Base-by-base conservation (phyloP, 2,888 invertebrate genomes). In the Dynastes grantii region DNA sequence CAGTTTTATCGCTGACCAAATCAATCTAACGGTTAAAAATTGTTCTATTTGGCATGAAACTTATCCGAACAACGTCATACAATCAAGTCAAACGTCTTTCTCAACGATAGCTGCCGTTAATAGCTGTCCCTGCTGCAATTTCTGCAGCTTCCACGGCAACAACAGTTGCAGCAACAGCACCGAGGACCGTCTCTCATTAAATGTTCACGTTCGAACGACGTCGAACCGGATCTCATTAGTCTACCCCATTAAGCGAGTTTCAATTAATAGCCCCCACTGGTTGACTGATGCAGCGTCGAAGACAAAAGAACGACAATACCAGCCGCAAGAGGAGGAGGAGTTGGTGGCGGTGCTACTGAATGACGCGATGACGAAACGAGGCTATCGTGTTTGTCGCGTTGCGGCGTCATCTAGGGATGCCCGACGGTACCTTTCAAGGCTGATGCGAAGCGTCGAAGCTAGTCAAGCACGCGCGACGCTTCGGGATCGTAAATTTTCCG, bases 131-230 rank as follows among this genome's bases (percentile, higher is more conserved):
- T 5, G 16, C n/a, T 55, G 16, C 55, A n/a, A 55, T 55, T 55
- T 55, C 16, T 65, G n/a, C 63, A 29, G 8, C 3, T 13, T 65
- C 6, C 63, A 63, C 8, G 1, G 27, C 29, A 32, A 37, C 6
- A 37, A 64, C 40, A 40, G 61, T 16, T 16, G 55, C 55, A 6
- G 16, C n/a, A 55, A n/a, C 16, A 13, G 16, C 55, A 3, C 16
- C 55, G n/a, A n/a, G 8, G 13, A 76, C 51, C 71, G 68, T 40
- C 70, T 40, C 70, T 87, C 87, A 86, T 87, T 87, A 87, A 86
- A 87, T 85, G 84, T 86, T 87, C 85, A 86, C 86, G 87, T 86
- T 85, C 84, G 85, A 86, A 85, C 85, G 85, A 85, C 83, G 81
- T 81, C 70, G 53, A 80, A 81, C 81, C 84, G 83, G 83, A 84